These are phyloP conservation scores for Formicarius rufipectus DNA, from an alignment of 2,113 vertebrate species.

Conservation along the genomic window DNA sequence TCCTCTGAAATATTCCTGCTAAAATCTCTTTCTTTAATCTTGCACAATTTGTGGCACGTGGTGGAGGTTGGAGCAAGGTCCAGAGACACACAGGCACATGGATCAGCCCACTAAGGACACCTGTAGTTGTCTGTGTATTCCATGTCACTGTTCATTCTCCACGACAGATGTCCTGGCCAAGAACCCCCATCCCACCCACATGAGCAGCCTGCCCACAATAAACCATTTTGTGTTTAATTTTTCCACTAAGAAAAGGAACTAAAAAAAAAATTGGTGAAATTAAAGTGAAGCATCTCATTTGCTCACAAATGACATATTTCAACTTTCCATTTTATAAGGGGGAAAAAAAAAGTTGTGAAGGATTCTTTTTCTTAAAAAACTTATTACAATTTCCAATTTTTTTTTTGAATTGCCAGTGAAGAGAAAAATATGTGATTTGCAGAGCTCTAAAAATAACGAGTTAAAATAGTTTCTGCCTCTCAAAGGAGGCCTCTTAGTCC, in stretches of 20 bases:
- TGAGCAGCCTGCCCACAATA: not conserved
- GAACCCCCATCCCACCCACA: not conserved
- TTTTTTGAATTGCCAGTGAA: conserved; percentile 53
- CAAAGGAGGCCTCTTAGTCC: conserved; percentile 58
- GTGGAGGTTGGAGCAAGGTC: not conserved
- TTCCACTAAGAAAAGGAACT: not conserved
- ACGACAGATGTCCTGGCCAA: not conserved
- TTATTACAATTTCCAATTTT: conserved; percentile 47
- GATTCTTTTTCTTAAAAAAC: conserved; percentile 3
- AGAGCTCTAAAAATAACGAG: conserved; percentile 64
- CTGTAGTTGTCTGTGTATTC: rapidly evolving
- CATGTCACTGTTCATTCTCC: not conserved
- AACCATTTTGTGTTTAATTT: not conserved
- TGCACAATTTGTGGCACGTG: not conserved
- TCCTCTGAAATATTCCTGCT: not conserved
- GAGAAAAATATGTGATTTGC: conserved; percentile 61
- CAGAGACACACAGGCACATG: not conserved
- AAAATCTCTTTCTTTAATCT: not conserved
- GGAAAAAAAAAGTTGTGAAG: conserved; percentile 13
- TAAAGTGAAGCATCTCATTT: conserved; percentile 48
- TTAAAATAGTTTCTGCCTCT: conserved; percentile 67
- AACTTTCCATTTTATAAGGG: conserved; percentile 6
- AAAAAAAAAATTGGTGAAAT: not conserved
- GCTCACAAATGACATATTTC: conserved; percentile 47
- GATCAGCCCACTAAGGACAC: not conserved